phyloP scores from a whole-genome alignment of 2,888 invertebrate species.

The Autographa pulchrina region DNA sequence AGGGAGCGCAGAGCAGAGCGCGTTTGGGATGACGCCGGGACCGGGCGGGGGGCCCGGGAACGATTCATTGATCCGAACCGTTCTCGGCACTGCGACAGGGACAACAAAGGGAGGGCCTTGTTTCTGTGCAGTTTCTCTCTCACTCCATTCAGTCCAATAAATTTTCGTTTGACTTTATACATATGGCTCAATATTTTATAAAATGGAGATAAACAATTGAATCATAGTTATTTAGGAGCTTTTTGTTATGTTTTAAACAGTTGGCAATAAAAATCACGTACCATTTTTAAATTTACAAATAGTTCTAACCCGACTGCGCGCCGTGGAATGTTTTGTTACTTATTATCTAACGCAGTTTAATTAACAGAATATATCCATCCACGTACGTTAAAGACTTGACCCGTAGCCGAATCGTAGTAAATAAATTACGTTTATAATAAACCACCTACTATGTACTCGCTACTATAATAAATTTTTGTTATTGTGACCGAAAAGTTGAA shows the following conservation, averaged over 20 bases:
- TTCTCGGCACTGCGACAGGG: conserved; percentile 82
- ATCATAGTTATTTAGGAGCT: neutral
- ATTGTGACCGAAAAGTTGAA: conserved; percentile 57
- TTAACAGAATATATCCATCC: neutral
- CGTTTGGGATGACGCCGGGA: conserved; percentile 76
- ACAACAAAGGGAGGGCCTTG: conserved; percentile 70
- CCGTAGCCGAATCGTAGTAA: neutral
- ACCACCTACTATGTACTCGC: neutral
- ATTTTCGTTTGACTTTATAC: conserved; percentile 1
- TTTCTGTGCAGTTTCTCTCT: conserved; percentile 67
- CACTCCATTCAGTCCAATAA: conserved; percentile 64
- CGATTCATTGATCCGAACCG: conserved; percentile 88
- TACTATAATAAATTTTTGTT: conserved; percentile 13
- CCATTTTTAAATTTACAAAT: neutral
- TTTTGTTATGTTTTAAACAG: neutral
- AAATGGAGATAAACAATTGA: too few relatives aligned
- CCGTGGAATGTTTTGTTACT: neutral
- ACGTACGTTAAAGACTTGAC: neutral
- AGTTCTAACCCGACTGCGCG: too few relatives aligned
- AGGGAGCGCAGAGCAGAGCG: conserved; percentile 67
- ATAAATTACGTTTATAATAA: neutral
- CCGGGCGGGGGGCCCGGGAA: conserved; percentile 79
- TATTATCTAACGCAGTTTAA: neutral
- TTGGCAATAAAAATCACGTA: neutral
- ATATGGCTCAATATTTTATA: conserved; percentile 9